Base-by-base conservation (phyloP, 2,113 vertebrate genomes). In the Stomatorhinus ivindoensis region DNA sequence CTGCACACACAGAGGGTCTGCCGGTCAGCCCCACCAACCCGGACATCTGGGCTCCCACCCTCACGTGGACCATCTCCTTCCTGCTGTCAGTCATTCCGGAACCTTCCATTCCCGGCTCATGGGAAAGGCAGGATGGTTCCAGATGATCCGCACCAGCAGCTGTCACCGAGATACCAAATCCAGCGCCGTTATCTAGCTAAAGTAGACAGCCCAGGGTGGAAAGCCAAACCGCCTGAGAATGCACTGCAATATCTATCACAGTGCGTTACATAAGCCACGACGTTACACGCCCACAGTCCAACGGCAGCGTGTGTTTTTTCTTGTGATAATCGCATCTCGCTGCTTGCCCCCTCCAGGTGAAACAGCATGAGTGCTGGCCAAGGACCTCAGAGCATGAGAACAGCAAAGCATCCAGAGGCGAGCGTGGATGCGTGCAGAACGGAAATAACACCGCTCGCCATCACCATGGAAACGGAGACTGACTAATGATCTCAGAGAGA, bases 211-310 rank as follows among this genome's bases (percentile, higher is more conserved):
- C 17, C 35, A 4, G 27, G 2, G 61, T 73, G 24, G 58, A 76
- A 35, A 8, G 61, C 46, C 31, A 80, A 80, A 80, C 15, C 73
- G 13, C 31, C 31, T 39, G 6, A 80, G 73, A 39, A 42, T 7
- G 17, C 73, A 19, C 11, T 39, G 35, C 35, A 42, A 11, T 80
- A 80, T 42, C 73, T 13, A 19, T 69, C 61, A 11, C 76, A 82
- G 50, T n/a, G 55, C 24, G 24, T 76, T 73, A 27, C 61, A 48
- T 39, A 42, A 51, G 21, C 65, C 61, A 48, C 47, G 90, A 88
- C 8, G 19, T 90, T 89, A 87, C 82, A 89, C 44, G 65, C 90
- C 82, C 39, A 83, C 39, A 17, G 87, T 91, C 89, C 88, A 65
- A 88, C 87, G 85, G 21, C 88, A 24, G 35, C 1, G 48, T 44